Base-by-base conservation (phyloP, 2,888 invertebrate species). In the Lycophotia porphyrea region DNA sequence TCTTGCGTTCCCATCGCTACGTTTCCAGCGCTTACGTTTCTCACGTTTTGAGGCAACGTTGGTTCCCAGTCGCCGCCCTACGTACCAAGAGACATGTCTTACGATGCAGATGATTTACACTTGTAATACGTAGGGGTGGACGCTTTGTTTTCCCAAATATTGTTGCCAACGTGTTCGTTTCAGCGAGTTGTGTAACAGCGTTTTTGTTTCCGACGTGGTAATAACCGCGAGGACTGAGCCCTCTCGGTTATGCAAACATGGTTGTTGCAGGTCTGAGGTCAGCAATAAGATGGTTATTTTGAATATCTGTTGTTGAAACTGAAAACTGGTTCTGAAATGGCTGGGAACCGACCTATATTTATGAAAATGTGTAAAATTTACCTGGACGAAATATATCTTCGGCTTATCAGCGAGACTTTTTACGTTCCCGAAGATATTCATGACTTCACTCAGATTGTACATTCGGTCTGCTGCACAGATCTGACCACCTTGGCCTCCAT, bases 311-410 rank as follows among this genome's bases (percentile, higher is more conserved):
- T 18, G 21, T 21, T 21, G 47, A 47, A 21, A 21, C 21, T 47
- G n/a, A 49, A n/a, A 11, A 49, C 9, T 49, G 49, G 49, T n/a
- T 49, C 9, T 11, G 52, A 52, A 52, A 52, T 52, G 52, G n/a
- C n/a, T 4, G 52, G 11, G 15, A 27, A 27, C 15, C 15, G 27
- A 27, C 55, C 15, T 13, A 5, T 52, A n/a, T 52, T 52, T 52
- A 13, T 27, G n/a, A n/a, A 27, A 52, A 27, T 52, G 15, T 47
- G n/a, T n/a, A 0, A 70, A 58, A 76, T 15, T n/a, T 84, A 92
- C 93, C 91, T 94, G 94, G 34, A 94, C 85, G 52, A 95, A 91
- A 72, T 93, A 91, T 55, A 94, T 82, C 77, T 94, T 95, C 2
- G 94, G 94, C 66, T 92, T 93, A 39, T 89, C 91, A 2, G 90